Base-by-base conservation (phyloP, 2,888 invertebrate species). In the Ophion costatus region DNA sequence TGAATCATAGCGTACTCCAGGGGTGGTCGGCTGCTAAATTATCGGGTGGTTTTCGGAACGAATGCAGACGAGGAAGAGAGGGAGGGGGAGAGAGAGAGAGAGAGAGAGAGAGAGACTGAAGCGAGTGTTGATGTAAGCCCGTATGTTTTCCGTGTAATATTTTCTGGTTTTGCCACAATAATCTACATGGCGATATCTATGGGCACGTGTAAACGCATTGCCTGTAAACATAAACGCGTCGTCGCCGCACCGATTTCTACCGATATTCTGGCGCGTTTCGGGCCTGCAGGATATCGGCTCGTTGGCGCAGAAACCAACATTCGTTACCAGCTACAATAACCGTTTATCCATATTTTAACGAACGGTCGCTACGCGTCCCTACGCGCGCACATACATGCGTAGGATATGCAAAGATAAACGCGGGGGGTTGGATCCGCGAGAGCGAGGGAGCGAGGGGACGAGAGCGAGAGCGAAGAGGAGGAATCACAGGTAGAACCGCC, bases 311-410 rank as follows among this genome's bases (percentile, higher is more conserved):
- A 82, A 82, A 77, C 77, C 82, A 77, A 85, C 80, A 83, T 86
- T 78, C 79, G 77, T 81, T 83, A 82, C 63, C 75, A 79, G 66
- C 70, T 66, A 79, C 81, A 83, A 86, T 86, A 86, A 82, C 83
- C 79, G 82, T 86, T 86, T 81, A 80, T 83, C 71, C 82, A 86
- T 83, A 83, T 83, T 83, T 83, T 83, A 81, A 78, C 74, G n/a
- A 66, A 59, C 45, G 42, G 63, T 57, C 57, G 57, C 59, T 71
- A 57, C 33, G 4, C 22, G 67, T 42, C 7, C 14, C 17, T 17
- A 51, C 4, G 51, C 29, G 10, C 63, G 22, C 22, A 61, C 61
- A 67, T 20, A 63, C 20, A 71, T 33, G 29, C n/a, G 75, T 61
- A 61, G 33, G 61, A 4, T 63, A 64, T 51, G 63, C 51, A 57